Base-by-base conservation (phyloP, 2,797 vertebrate species). In the Erethizon dorsatum region DNA sequence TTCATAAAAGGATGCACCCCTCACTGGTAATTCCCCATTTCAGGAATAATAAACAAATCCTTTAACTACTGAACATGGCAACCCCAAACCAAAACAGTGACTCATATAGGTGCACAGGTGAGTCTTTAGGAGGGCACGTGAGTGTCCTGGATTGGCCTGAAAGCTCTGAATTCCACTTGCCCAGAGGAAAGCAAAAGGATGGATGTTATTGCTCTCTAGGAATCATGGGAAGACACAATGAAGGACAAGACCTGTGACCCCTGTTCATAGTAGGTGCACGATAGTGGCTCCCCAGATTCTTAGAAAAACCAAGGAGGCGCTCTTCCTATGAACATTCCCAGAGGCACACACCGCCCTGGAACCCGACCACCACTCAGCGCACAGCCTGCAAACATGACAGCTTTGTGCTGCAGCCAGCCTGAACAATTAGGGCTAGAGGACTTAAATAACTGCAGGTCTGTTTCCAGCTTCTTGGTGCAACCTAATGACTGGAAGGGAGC, bases 401-500 rank as follows among this genome's bases (percentile, higher is more conserved):
- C 83, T 33, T 0, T 4, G 95, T 88, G 96, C 96, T 92, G 96
- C 85, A 97, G 94, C 96, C 22, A 83, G 96, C 78, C 45, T 2
- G 3, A 97, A 98, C 97, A 93, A 92, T 57, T 96, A 9, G n/a
- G 96, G 91, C 90, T 97, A 91, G 83, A 95, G 98, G 97, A 97
- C 93, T 96, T 88, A 97, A 97, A 91, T 92, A 83, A 97, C 90
- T 88, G 90, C 95, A 96, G 88, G 97, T 97, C 96, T 98, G 95
- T 91, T 90, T 98, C 96, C 97, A 91, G 97, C 91, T 96, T 82
- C 92, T 93, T 95, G 84, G 83, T 97, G 90, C 91, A 98, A 96
- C 86, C 97, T 98, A 97, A 98, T 94, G 97, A 96, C 90, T 98
- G 98, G 98, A 98, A n/a, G 14, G 18, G 33, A 86, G 97, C 97